Evolutionary conservation across 2,888 invertebrate species (phyloP).

Genomic region (Drosophila melanosoma): DNA sequence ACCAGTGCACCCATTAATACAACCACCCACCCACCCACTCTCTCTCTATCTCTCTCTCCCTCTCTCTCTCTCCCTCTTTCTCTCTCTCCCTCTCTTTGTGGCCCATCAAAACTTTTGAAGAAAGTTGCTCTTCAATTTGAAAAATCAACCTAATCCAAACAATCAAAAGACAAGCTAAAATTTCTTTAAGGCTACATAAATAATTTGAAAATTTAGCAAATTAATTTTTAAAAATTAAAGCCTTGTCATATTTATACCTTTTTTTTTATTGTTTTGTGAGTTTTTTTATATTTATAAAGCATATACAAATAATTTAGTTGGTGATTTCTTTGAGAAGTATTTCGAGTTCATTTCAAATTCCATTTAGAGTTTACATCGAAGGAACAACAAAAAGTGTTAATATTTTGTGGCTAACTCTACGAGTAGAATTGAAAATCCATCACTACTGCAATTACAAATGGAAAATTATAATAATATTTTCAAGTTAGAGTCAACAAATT

Average conservation of each 20-base stretch:
- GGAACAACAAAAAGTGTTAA: no score
- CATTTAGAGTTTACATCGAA: not conserved
- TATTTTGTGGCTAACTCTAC: no score
- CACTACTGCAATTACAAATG: not conserved
- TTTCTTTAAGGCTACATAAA: not conserved
- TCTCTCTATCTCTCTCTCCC: not conserved
- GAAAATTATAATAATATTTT: not conserved
- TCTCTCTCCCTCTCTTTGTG: not conserved
- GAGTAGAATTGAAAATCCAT: not conserved
- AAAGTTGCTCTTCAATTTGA: not conserved
- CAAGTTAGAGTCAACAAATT: not conserved
- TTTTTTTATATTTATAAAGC: not conserved
- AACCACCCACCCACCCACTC: no score
- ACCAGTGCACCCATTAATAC: not conserved
- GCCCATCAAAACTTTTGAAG: slow-evolving; percentile 33
- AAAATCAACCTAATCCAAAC: not conserved
- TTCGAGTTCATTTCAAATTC: not conserved
- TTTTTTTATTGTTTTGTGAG: not conserved
- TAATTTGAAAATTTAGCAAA: not conserved
- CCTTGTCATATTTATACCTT: not conserved
- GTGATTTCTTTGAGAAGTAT: not conserved
- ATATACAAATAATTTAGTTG: not conserved
- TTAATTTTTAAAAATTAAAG: not conserved
- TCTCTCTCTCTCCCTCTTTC: not conserved
- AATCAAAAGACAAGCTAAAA: not conserved